phyloP scores from a whole-genome alignment of 2,113 vertebrate genomes.

The Kryptolebias marmoratus region DNA sequence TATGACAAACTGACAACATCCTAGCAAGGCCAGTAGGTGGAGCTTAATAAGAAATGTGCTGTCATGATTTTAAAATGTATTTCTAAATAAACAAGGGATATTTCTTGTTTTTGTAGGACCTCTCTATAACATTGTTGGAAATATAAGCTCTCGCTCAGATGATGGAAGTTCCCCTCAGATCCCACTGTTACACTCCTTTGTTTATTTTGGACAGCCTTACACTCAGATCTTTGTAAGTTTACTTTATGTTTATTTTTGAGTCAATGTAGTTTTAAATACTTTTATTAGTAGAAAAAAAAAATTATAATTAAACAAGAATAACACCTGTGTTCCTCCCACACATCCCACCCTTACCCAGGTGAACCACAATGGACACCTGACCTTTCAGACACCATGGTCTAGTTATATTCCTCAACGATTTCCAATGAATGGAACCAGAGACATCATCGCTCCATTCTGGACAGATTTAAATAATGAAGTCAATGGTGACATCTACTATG shows the following conservation, averaged over 20 bases:
- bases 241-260: too few relatives aligned
- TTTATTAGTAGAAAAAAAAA: background rate
- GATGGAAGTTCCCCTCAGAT: conserved; percentile 13
- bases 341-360: conserved; percentile 52
- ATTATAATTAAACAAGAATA: too few relatives aligned
- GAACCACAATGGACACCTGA: conserved; percentile 77
- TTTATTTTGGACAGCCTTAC: conserved; percentile 16
- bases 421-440: too few relatives aligned
- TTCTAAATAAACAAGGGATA: background rate
- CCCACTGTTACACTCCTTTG: background rate
- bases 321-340: background rate
- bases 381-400: conserved; percentile 44
- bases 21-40: too few relatives aligned
- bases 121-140: conserved; percentile 39
- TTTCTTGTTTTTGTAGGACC: conserved; percentile 23
- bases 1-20: too few relatives aligned
- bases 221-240: conserved; percentile 55
- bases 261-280: background rate
- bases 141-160: too few relatives aligned
- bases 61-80: background rate
- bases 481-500: conserved; percentile 61
- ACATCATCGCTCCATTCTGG: conserved; percentile 63
- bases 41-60: too few relatives aligned
- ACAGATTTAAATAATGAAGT: conserved; percentile 56
- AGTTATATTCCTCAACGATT: too few relatives aligned